Evolutionary conservation across 2,888 invertebrate genomes (phyloP), one percentile per base, ranked within the genome.

Genomic region (Iselma pallidipennis): DNA sequence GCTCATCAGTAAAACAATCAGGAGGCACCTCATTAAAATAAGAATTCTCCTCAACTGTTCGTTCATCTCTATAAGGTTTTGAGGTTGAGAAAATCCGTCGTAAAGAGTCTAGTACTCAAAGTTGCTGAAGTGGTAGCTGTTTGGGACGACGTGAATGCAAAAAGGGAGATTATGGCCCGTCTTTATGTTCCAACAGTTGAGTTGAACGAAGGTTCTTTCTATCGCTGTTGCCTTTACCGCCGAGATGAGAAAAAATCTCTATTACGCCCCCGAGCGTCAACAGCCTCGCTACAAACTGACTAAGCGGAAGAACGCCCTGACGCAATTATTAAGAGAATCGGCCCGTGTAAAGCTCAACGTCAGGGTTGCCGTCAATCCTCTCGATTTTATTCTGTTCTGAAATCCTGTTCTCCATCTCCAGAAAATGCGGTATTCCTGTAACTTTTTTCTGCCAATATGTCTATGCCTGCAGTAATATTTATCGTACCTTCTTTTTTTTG

Each of bases 91-190:
- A 45, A 45, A 45, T 45, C 21, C 45, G 21, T 12, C 45, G 21
- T 45, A 45, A 45, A 45, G 21, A 45, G 10, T 10, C 45, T 45
- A 45, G 10, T 45, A 21, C 45, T 45, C 21, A 45, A 45, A 45
- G 21, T 45, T 21, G 45, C 21, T 45, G 45, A 45, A 45, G 45
- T 45, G 21, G 45, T 45, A 12, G 45, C 21, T 45, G 21, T 45
- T 45, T 21, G 59, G 56, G 53, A 63, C 63, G 61, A 33, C 23
- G 56, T 58, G 65, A 65, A 61, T 57, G 65, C 61, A 65, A 49
- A 45, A 54, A 58, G 58, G 58, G 56, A 61, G 65, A 65, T 65
- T 65, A 65, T 58, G 61, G 53, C 52, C 60, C 54, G 58, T 58
- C 63, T 59, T 63, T 58, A 58, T 61, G 57, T 51, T 12, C 33